Conservation (phyloP, 1,140 invertebrate species). For the Zophobas morio region DNA sequence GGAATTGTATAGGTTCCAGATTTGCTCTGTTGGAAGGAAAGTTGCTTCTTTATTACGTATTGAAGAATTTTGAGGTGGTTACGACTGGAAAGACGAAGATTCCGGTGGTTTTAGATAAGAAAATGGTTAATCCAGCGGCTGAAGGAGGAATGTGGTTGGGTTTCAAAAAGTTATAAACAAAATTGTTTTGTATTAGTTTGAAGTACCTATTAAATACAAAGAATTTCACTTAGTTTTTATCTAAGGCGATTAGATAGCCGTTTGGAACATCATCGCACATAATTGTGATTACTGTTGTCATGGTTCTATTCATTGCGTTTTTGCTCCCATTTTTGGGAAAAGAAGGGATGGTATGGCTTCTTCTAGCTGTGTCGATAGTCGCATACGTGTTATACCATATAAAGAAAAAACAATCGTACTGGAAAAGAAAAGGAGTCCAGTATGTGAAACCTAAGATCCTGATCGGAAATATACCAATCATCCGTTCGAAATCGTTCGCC, state of each 20-base stretch:
- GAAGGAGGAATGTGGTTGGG: slow-evolving; percentile 64
- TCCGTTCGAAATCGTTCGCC: slow-evolving; percentile 42
- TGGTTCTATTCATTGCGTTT: slow-evolving; percentile 29
- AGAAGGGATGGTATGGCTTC: background rate
- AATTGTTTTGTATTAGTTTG: no score
- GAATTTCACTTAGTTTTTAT: no score
- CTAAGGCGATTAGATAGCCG: no score
- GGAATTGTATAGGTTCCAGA: slow-evolving; percentile 64
- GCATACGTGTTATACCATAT: slow-evolving; percentile 38
- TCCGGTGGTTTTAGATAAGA: slow-evolving; percentile 56
- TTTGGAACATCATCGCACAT: background rate
- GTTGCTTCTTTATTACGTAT: slow-evolving; percentile 46
- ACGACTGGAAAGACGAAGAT: slow-evolving; percentile 62
- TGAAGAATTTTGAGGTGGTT: slow-evolving; percentile 59
- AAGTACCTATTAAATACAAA: no score
- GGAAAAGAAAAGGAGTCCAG: slow-evolving; percentile 67
- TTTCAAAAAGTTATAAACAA: slow-evolving; percentile 38
- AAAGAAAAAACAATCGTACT: slow-evolving; percentile 65
- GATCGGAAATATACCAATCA: slow-evolving; percentile 62
- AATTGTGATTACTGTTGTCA: background rate
- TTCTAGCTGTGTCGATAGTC: slow-evolving; percentile 12
- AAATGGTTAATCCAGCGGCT: slow-evolving; percentile 45
- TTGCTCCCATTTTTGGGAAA: background rate
- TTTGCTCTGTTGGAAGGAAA: slow-evolving; percentile 51
- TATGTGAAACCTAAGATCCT: slow-evolving; percentile 64